A percentile compares a stretch with the other conserved stretches of the same genome.
phyloP scores from a whole-genome alignment of 2,113 vertebrate species.

The Grammomys dolichurus region DNA sequence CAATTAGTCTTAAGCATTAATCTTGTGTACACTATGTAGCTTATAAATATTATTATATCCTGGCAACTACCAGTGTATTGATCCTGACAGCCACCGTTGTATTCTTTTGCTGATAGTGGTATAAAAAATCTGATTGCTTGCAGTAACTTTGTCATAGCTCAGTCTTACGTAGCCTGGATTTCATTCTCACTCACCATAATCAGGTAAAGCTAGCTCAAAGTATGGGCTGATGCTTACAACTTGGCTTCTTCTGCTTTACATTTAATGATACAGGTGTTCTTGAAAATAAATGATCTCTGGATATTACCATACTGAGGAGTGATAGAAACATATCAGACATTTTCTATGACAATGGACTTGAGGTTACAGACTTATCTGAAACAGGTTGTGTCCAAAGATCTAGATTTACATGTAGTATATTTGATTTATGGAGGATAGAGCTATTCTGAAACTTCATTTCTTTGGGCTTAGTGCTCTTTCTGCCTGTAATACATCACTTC shows the following conservation, averaged over 20 bases:
- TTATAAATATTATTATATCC: neutral
- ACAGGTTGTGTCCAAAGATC: neutral
- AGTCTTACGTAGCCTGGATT: neutral
- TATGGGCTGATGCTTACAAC: neutral
- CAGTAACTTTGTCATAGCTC: neutral
- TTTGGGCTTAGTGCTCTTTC: neutral
- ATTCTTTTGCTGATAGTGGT: too few relatives aligned
- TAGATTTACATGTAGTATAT: neutral
- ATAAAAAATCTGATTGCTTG: neutral
- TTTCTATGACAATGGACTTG: neutral
- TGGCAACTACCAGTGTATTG: neutral
- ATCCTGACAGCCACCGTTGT: neutral
- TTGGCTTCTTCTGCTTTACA: neutral
- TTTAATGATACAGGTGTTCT: neutral
- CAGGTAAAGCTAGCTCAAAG: neutral
- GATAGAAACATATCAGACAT: neutral
- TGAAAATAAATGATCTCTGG: neutral
- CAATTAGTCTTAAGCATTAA: neutral
- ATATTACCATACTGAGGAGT: neutral
- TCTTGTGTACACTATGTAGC: neutral
- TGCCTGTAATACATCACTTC: neutral
- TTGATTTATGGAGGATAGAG: neutral
- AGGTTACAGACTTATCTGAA: neutral
- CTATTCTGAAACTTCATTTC: neutral
- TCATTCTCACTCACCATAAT: neutral